Conservation (phyloP, 2,888 invertebrate species). For the Erannis defoliaria region DNA sequence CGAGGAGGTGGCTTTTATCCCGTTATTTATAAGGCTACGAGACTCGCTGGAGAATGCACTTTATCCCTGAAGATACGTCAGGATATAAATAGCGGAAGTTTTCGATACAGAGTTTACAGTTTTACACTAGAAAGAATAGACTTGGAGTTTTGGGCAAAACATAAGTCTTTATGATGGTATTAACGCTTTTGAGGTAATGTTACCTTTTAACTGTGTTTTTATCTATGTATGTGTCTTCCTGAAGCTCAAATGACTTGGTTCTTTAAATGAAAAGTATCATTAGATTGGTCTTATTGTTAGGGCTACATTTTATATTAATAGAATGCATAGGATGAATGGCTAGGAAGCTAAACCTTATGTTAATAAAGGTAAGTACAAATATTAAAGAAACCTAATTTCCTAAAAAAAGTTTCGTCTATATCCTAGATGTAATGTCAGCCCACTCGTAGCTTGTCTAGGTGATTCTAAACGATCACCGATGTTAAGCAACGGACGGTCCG, state of each 20-base stretch:
- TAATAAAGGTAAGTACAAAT: no score
- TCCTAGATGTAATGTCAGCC: background rate
- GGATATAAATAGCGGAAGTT: constrained; percentile 36
- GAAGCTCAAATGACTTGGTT: no score
- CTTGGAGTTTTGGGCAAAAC: background rate
- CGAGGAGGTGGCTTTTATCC: constrained; percentile 23
- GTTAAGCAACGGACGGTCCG: no score
- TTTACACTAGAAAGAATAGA: constrained; percentile 8
- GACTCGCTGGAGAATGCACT: constrained; percentile 29
- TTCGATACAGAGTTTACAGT: constrained; percentile 31
- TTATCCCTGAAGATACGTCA: constrained; percentile 26
- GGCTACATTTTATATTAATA: no score
- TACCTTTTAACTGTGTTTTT: background rate
- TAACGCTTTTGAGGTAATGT: background rate
- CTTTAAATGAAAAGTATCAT: no score
- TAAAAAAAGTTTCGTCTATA: background rate
- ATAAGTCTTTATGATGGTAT: background rate
- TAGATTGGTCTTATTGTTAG: no score
- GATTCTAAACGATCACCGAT: no score
- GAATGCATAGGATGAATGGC: no score
- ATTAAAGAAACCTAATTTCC: background rate
- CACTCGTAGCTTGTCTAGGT: no score
- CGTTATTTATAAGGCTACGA: constrained; percentile 29
- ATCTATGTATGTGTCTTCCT: no score
- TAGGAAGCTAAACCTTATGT: no score